phyloP scores from a whole-genome alignment of 2,113 vertebrate genomes.

The Petrocephalus microphthalmus region DNA sequence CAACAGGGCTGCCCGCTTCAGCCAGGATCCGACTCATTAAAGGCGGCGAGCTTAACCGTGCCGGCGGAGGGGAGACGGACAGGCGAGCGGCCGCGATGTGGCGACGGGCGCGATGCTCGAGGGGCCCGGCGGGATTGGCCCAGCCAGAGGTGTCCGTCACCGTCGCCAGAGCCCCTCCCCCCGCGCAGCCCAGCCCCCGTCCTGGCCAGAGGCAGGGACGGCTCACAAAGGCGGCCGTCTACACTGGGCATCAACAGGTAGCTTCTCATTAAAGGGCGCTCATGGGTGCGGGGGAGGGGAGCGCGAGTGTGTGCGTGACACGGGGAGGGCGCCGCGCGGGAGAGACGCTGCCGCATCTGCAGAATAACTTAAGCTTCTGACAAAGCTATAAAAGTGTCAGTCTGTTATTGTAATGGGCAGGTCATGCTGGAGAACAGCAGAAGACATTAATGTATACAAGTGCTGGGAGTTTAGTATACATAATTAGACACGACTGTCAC shows the following conservation, averaged over 20 bases:
- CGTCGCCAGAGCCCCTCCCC: slow-evolving; percentile 26
- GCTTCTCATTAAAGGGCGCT: background rate
- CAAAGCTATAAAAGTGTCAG: background rate
- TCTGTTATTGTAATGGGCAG: background rate
- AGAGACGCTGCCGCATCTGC: background rate
- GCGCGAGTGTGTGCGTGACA: background rate
- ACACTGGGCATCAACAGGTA: slow-evolving; percentile 41
- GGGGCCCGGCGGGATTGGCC: slow-evolving; percentile 30
- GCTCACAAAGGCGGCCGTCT: background rate
- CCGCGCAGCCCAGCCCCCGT: background rate
- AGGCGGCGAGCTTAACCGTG: slow-evolving; percentile 21
- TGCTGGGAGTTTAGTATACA: background rate
- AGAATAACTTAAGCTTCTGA: background rate
- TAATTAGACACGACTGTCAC: background rate
- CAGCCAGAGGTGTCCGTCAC: slow-evolving; percentile 35
- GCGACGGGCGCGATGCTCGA: slow-evolving; percentile 21
- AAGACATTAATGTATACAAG: background rate
- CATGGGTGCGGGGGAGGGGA: background rate
- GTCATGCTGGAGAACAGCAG: background rate
- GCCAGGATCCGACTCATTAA: slow-evolving; percentile 27
- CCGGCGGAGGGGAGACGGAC: background rate
- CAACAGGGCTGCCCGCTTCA: slow-evolving; percentile 31
- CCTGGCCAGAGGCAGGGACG: background rate
- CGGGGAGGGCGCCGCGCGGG: background rate
- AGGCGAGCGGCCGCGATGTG: slow-evolving; percentile 23